Evolutionary conservation across 2,888 invertebrate genomes (phyloP).

Genomic region (Crepidodera aurea): DNA sequence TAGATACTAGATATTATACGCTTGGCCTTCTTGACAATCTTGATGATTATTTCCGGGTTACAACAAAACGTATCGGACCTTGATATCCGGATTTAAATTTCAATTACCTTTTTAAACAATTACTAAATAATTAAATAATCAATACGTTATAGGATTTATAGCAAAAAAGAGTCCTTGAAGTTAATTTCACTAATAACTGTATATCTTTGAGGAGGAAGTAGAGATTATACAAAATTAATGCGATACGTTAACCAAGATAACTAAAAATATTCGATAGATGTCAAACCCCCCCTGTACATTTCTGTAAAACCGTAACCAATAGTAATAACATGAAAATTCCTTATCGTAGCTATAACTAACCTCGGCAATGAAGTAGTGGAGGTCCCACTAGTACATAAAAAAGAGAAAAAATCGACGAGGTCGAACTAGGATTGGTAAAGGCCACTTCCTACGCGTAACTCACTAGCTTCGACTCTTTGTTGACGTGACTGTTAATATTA

Average conservation of each 20-base stretch:
- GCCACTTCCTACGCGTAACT: slow-evolving; percentile 21
- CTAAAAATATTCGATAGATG: too few relatives aligned
- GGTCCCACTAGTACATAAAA: slow-evolving; percentile 38
- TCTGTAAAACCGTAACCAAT: too few relatives aligned
- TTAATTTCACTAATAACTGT: too few relatives aligned
- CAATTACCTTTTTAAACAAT: not conserved
- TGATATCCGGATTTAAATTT: not conserved
- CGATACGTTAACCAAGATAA: too few relatives aligned
- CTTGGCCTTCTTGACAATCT: not conserved
- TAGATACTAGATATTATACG: too few relatives aligned
- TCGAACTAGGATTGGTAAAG: slow-evolving; percentile 22
- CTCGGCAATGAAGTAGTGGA: slow-evolving; percentile 36
- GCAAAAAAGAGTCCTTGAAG: too few relatives aligned
- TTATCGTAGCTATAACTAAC: slow-evolving; percentile 27
- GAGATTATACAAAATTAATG: too few relatives aligned
- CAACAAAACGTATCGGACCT: not conserved
- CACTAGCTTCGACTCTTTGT: not conserved
- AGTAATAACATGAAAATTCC: slow-evolving; percentile 2
- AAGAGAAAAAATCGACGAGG: slow-evolving; percentile 32
- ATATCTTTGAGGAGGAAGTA: too few relatives aligned
- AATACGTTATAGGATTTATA: too few relatives aligned
- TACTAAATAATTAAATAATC: too few relatives aligned
- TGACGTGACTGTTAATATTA: slow-evolving; percentile 18
- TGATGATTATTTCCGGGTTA: not conserved
- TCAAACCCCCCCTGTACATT: too few relatives aligned